phyloP scores from a whole-genome alignment of 2,113 vertebrate genomes.

The Labrus mixtus region DNA sequence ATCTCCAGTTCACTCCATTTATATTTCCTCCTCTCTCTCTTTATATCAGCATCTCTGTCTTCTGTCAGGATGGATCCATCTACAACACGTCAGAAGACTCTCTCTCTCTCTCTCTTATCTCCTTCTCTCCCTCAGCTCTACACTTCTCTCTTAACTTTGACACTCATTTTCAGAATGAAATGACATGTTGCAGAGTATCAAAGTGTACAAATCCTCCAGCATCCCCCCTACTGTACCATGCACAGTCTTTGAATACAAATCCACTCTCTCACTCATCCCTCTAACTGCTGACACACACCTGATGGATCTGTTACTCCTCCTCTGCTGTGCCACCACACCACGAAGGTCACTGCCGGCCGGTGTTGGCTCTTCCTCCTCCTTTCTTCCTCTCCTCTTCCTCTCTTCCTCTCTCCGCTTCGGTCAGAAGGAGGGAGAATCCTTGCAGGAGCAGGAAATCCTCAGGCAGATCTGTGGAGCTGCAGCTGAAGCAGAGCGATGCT shows the following conservation, averaged over 20 bases:
- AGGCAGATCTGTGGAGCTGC: conserved; percentile 48
- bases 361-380: conserved; percentile 50
- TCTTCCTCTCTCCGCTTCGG: conserved; percentile 48
- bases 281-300: conserved; percentile 78
- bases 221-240: conserved; percentile 5
- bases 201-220: no score
- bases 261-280: conserved; percentile 54
- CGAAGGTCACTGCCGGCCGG: conserved; percentile 73
- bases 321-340: conserved; percentile 61
- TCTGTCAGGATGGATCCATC: conserved; percentile 52
- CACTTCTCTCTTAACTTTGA: conserved; percentile 15
- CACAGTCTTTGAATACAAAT: conserved; percentile 20
- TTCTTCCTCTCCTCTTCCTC: conserved; percentile 28
- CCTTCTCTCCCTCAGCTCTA: conserved; percentile 9
- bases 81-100: conserved; percentile 30
- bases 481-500: conserved; percentile 41
- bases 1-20: conserved; percentile 55
- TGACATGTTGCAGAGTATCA: neutral
- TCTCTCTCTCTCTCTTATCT: conserved; percentile 35
- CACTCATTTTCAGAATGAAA: conserved; percentile 1
- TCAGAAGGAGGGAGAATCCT: conserved; percentile 74
- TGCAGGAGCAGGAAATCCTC: conserved; percentile 78
- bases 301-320: conserved; percentile 69
- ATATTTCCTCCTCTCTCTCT: conserved; percentile 41
- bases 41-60: conserved; percentile 51